Conservation (phyloP, 2,888 invertebrate genomes). For the Ichneumoninae sp. region DNA sequence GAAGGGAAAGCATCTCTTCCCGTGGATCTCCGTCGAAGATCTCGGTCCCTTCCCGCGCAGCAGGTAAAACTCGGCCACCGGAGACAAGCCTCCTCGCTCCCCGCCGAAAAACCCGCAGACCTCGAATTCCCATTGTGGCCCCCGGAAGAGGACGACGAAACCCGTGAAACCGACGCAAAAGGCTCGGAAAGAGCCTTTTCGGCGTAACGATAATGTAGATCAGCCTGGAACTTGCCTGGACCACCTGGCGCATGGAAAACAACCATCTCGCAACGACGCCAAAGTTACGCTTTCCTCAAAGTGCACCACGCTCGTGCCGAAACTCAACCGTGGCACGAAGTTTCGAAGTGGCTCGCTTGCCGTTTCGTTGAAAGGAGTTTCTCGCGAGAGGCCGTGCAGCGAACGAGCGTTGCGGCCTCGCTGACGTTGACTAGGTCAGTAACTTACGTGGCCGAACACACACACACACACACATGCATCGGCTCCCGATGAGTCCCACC, state of each 20-base stretch:
- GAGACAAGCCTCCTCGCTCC: conserved; percentile 27
- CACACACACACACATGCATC: conserved; percentile 56
- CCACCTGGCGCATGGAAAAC: conserved; percentile 38
- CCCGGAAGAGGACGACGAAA: conserved; percentile 25
- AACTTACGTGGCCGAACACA: conserved; percentile 75
- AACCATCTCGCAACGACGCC: background rate
- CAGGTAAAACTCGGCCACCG: conserved; percentile 62
- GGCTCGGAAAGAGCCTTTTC: conserved; percentile 17
- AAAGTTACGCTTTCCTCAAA: conserved; percentile 2
- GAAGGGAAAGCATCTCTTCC: conserved; percentile 66
- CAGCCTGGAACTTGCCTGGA: conserved; percentile 22
- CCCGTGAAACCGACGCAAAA: background rate
- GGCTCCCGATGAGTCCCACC: conserved; percentile 1
- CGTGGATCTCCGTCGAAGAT: conserved; percentile 48
- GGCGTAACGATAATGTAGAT: conserved; percentile 47
- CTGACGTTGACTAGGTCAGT: conserved; percentile 81
- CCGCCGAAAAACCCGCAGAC: conserved; percentile 3
- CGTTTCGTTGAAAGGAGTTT: conserved; percentile 3
- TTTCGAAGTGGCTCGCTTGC: conserved; percentile 3
- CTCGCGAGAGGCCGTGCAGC: conserved; percentile 16
- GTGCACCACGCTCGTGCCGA: background rate
- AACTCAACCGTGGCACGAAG: background rate
- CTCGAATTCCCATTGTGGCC: conserved; percentile 46
- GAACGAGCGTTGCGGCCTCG: conserved; percentile 34
- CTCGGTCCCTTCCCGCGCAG: conserved; percentile 20